Evolutionary conservation across 2,888 invertebrate species (phyloP).

Genomic region (Baccha elongata): DNA sequence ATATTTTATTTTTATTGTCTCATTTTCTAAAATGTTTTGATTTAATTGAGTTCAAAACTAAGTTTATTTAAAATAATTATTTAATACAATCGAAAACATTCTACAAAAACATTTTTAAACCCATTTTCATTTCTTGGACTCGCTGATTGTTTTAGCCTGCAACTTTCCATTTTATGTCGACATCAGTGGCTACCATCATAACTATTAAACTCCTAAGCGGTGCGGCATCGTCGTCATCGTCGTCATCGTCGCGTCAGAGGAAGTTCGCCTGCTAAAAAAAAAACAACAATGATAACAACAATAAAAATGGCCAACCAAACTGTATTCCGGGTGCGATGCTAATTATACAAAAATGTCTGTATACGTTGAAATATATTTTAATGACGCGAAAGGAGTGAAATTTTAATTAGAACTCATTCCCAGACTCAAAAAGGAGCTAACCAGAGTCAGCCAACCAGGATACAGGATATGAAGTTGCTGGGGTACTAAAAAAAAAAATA

Average conservation of each 20-base stretch:
- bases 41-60: too few species aligned
- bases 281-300: constrained; percentile 54
- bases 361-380: constrained; percentile 58
- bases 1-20: too few species aligned
- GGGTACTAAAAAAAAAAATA: constrained; percentile 42
- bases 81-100: too few species aligned
- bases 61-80: too few species aligned
- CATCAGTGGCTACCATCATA: constrained; percentile 37
- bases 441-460: constrained; percentile 65
- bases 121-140: too few species aligned
- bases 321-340: constrained; percentile 71
- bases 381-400: constrained; percentile 73
- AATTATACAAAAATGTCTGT: constrained; percentile 70
- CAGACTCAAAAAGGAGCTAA: constrained; percentile 44
- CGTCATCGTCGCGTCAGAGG: constrained; percentile 45
- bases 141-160: too few species aligned
- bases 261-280: constrained; percentile 43
- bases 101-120: too few species aligned
- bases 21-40: too few species aligned
- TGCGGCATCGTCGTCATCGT: constrained; percentile 27
- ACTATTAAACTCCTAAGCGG: constrained; percentile 58
- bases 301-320: constrained; percentile 70
- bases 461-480: constrained; percentile 69
- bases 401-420: constrained; percentile 73
- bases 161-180: constrained; percentile 30